phyloP scores from a whole-genome alignment of 2,797 vertebrate genomes.

The Aeoliscus strigatus region DNA sequence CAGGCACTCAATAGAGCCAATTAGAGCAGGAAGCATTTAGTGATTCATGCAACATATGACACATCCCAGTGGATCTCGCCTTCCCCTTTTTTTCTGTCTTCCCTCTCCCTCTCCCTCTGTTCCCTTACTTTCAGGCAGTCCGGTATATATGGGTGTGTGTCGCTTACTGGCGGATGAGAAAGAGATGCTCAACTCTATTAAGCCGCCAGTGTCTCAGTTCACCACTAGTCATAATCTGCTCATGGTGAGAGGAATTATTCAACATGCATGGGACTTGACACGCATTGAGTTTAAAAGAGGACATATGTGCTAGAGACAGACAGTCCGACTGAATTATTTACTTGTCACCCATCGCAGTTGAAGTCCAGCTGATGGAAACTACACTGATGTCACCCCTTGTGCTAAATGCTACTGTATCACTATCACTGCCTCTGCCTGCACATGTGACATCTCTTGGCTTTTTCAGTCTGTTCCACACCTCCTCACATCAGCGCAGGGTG shows the following conservation, averaged over 20 bases:
- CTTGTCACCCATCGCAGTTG: constrained; percentile 12
- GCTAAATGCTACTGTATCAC: not conserved
- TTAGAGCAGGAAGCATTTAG: constrained; percentile 62
- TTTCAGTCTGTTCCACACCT: constrained; percentile 33
- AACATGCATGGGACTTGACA: constrained; percentile 26
- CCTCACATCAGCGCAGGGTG: constrained; percentile 7
- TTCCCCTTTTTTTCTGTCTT: constrained; percentile 19
- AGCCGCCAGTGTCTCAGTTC: constrained; percentile 61
- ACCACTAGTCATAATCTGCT: constrained; percentile 59
- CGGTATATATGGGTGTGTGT: constrained; percentile 25
- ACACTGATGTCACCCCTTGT: constrained; percentile 5
- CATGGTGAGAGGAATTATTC: constrained; percentile 37
- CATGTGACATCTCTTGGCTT: constrained; percentile 30
- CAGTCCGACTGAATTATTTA: constrained; percentile 19
- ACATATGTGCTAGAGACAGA: constrained; percentile 1
- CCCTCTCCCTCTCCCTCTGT: constrained; percentile 5
- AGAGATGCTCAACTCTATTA: constrained; percentile 63
- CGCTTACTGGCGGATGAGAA: constrained; percentile 45
- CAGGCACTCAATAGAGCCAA: constrained; percentile 52
- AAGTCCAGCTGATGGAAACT: constrained; percentile 5
- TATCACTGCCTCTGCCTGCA: constrained; percentile 7
- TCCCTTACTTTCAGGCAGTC: constrained; percentile 32
- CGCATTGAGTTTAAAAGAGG: constrained; percentile 32
- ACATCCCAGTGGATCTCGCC: constrained; percentile 44
- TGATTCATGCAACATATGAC: constrained; percentile 66